A percentile compares a stretch with the other conserved stretches of the same genome.
phyloP scores from a whole-genome alignment of 2,888 invertebrate species.

The Bugulina stolonifera region DNA sequence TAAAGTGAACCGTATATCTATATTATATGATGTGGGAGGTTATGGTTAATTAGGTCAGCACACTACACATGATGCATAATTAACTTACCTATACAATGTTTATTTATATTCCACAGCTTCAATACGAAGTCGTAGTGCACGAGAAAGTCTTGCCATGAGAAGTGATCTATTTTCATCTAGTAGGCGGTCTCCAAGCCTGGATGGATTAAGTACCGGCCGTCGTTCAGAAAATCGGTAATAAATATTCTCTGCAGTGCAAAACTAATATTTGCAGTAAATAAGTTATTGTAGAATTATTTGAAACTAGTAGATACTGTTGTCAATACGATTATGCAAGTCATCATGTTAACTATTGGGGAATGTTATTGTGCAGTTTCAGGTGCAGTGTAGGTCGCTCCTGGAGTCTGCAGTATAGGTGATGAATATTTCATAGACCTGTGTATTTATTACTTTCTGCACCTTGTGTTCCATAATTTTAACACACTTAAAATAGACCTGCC shows the following conservation, averaged over 20 bases:
- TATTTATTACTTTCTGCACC: no score
- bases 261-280: not conserved
- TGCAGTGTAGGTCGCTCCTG: not conserved
- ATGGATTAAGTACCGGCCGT: not conserved
- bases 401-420: not conserved
- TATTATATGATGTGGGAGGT: no score
- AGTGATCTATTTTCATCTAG: not conserved
- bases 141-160: not conserved
- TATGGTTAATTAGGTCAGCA: no score
- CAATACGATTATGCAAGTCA: not conserved
- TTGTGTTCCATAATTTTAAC: no score
- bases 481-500: no score
- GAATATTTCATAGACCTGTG: no score
- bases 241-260: no score
- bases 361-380: not conserved
- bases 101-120: not conserved
- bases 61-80: no score
- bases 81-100: no score
- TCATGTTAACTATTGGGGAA: no score
- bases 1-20: no score
- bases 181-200: not conserved
- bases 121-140: conserved; percentile 2
- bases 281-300: not conserved
- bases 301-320: not conserved
- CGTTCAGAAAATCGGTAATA: not conserved